These are phyloP conservation scores for Philopedon plagiatum DNA, from an alignment of 2,888 invertebrate genomes.

Conservation along the genomic window DNA sequence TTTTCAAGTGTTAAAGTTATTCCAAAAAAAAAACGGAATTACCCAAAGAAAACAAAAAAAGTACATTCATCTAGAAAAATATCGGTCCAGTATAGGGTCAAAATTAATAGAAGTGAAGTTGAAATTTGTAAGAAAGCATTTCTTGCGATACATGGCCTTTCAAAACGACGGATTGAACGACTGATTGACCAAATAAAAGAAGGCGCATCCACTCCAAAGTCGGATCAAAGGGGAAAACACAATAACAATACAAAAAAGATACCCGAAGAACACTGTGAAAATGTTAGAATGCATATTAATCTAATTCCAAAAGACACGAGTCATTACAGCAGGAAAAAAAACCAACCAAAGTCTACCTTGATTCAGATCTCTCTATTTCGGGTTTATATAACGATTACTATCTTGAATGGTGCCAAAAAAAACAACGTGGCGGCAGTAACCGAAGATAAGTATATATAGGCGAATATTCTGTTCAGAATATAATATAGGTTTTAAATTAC, in stretches of 20 bases:
- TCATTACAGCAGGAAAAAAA: background rate
- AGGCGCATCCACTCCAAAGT: slow-evolving; percentile 26
- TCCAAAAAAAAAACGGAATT: slow-evolving; percentile 45
- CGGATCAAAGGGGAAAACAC: slow-evolving; percentile 43
- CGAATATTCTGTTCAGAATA: slow-evolving; percentile 42
- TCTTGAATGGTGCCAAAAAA: slow-evolving; percentile 20
- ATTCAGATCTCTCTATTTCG: slow-evolving; percentile 3
- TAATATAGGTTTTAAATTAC: slow-evolving; percentile 52
- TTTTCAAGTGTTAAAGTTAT: slow-evolving; percentile 30
- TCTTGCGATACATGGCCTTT: slow-evolving; percentile 46
- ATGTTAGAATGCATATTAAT: slow-evolving; percentile 3
- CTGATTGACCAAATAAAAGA: slow-evolving; percentile 35
- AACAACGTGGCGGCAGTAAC: slow-evolving; percentile 7
- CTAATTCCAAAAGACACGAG: background rate
- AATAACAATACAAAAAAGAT: slow-evolving; percentile 4
- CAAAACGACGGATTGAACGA: slow-evolving; percentile 42
- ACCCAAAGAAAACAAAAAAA: slow-evolving; percentile 44
- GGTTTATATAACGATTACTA: slow-evolving; percentile 18
- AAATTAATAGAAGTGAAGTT: slow-evolving; percentile 41
- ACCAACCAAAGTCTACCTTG: too few relatives aligned
- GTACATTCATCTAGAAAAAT: slow-evolving; percentile 34
- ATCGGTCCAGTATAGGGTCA: slow-evolving; percentile 40
- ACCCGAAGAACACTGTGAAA: background rate
- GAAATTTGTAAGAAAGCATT: slow-evolving; percentile 48
- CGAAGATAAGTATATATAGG: slow-evolving; percentile 37